Base-by-base conservation (phyloP, 2,113 vertebrate species). In the Seriola quinqueradiata region DNA sequence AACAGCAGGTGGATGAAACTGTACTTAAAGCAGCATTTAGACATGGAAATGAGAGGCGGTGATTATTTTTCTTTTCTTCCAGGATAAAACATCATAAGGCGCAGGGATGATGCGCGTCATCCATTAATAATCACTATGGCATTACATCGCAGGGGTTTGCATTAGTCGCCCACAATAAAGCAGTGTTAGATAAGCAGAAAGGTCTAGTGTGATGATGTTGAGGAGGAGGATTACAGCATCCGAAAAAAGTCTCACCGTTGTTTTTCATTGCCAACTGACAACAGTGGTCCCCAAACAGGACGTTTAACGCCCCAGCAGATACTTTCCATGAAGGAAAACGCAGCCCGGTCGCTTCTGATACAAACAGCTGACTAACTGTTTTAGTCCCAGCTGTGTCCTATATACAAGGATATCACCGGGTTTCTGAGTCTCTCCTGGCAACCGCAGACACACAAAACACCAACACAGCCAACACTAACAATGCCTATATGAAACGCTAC, bases 351-450 rank as follows among this genome's bases (percentile, higher is more conserved):
- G 23, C 25, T 9, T 13, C n/a, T 38, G 7, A 36, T 4, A 14
- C 14, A 46, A 75, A 60, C 68, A 72, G 50, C 70, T 85, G 76
- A 82, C 65, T 59, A 48, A 67, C 54, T 63, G 14, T 57, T 44
- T 10, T 10, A 38, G 46, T 50, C 40, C 67, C 85, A 63, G 76
- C 77, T 85, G 80, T 77, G 89, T 83, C 90, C 90, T 84, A 82
- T 50, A 87, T 81, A 60, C 68, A 36, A 17, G 25, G 57, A 54
- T 4, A 3, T 19, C 8, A 57, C 38, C 70, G n/a, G 52, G 1
- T 23, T 38, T 58, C 58, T 2, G 32, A 40, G 25, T 28, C 75
- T 54, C 19, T 13, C 13, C 21, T 23, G 12, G 10, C 0, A 36
- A 16, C 46, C 36, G 28, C 2, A 60, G 13, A 21, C 28, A 54